Conservation (phyloP, 23 tunicate species). For the Botrylloides violaceus region DNA sequence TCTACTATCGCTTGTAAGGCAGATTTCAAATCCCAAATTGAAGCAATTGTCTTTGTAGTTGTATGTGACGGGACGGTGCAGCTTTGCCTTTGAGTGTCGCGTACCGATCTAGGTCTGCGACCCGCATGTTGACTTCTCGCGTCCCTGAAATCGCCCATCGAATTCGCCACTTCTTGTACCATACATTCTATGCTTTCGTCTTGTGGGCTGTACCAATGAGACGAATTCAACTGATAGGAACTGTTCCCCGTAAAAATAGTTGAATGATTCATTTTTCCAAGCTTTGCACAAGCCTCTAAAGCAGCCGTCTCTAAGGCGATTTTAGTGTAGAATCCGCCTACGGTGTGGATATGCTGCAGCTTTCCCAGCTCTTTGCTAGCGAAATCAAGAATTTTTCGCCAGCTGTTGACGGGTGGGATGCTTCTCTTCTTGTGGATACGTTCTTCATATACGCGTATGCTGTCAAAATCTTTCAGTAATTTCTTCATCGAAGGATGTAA, state of each 20-base stretch:
- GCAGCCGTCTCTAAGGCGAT: slow-evolving; percentile 29
- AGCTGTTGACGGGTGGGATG: background rate
- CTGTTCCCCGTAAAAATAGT: background rate
- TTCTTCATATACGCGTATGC: background rate
- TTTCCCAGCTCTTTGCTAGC: slow-evolving; percentile 14
- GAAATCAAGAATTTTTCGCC: background rate
- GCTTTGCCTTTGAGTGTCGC: background rate
- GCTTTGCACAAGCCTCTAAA: slow-evolving; percentile 41
- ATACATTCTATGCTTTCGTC: background rate
- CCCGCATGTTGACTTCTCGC: background rate
- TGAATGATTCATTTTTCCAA: background rate
- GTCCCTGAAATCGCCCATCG: background rate
- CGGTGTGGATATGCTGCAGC: slow-evolving; percentile 19
- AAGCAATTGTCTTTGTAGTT: slow-evolving; percentile 1
- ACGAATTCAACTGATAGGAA: background rate
- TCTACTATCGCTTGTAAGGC: slow-evolving; percentile 50
- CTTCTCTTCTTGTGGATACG: background rate
- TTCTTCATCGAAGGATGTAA: background rate
- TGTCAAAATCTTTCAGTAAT: background rate
- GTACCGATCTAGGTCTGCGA: background rate
- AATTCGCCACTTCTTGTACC: background rate
- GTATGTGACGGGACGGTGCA: background rate
- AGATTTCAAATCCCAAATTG: slow-evolving; percentile 30
- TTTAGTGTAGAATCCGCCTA: slow-evolving; percentile 47
- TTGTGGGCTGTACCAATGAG: slow-evolving; percentile 3